These are phyloP conservation scores for Ectemnius lituratus DNA, from an alignment of 2,888 invertebrate species.

Conservation along the genomic window DNA sequence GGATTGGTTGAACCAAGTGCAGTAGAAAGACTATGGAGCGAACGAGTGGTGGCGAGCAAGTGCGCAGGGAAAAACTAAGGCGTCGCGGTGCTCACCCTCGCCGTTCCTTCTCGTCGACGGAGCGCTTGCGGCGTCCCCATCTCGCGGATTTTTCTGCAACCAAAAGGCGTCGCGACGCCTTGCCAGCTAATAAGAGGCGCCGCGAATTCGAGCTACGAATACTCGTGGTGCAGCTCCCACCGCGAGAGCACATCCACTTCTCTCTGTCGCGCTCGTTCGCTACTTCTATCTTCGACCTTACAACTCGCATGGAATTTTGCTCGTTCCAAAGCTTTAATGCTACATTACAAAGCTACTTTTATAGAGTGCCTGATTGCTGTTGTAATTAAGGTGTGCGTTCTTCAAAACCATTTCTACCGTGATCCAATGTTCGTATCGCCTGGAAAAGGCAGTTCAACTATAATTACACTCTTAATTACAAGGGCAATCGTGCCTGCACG, in stretches of 20 bases:
- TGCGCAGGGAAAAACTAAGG: slow-evolving; percentile 3
- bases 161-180: slow-evolving; percentile 72
- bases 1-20: no score
- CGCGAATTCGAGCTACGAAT: slow-evolving; percentile 34
- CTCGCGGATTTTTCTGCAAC: slow-evolving; percentile 75
- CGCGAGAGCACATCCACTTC: neutral
- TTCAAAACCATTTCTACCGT: no score
- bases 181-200: slow-evolving; percentile 71
- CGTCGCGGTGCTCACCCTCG: slow-evolving; percentile 35
- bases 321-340: no score
- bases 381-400: no score
- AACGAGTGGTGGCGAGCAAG: slow-evolving; percentile 7
- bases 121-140: slow-evolving; percentile 70
- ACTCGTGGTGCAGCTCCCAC: slow-evolving; percentile 49
- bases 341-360: no score
- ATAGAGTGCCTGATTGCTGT: no score
- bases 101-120: slow-evolving; percentile 26
- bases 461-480: slow-evolving; percentile 5
- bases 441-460: no score
- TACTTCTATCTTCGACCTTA: no score
- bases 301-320: no score
- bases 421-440: no score
- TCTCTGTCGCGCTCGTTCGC: no score
- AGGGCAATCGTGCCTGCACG: neutral
- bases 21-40: neutral